Base-by-base conservation (phyloP, 1,140 invertebrate genomes). In the Micrasema minimum region DNA sequence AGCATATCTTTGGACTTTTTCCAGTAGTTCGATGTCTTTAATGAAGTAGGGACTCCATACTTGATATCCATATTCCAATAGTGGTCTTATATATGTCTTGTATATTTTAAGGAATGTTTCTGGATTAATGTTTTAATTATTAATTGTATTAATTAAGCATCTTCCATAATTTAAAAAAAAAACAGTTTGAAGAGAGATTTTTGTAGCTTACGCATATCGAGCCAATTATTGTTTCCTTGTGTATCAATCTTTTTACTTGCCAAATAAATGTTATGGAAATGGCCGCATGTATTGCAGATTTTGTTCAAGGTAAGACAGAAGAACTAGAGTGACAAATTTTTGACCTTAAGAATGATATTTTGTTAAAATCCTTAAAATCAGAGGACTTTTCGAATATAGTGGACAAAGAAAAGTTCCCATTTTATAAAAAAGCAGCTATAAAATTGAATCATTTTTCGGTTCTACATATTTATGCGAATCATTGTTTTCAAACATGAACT, bases 371-470 rank as follows among this genome's bases (percentile, higher is more conserved):
- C 26, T 31, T 31, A 31, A 31, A n/a, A n/a, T n/a, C n/a, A n/a
- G n/a, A n/a, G n/a, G n/a, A n/a, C n/a, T n/a, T n/a, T 31, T 31
- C 3, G 26, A 31, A 31, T 31, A 4, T 31, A 31, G 26, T 12
- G 41, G 41, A 43, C 41, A 12, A 12, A 43, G 41, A 43, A 43
- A 43, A 43, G 41, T 43, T 43, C 14, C 41, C 41, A 43, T 43
- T 43, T 43, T 43, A 5, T 2, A 43, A 76, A 38, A 75, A 76
- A 75, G 69, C 77, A 75, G 69, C 74, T 75, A 48, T 23, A 66
- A 66, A 55, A 57, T 72, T 57, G 48, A 66, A 66, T 55, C 66
- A 57, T 57, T 65, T 57, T 72, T 69, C 61, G 67, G 71, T 59
- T 69, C 66, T n/a, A 69, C 71, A 16, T 71, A 72, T 45, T 62